Evolutionary conservation across 2,888 invertebrate genomes (phyloP).

Genomic region (Gasteruption jaculator): DNA sequence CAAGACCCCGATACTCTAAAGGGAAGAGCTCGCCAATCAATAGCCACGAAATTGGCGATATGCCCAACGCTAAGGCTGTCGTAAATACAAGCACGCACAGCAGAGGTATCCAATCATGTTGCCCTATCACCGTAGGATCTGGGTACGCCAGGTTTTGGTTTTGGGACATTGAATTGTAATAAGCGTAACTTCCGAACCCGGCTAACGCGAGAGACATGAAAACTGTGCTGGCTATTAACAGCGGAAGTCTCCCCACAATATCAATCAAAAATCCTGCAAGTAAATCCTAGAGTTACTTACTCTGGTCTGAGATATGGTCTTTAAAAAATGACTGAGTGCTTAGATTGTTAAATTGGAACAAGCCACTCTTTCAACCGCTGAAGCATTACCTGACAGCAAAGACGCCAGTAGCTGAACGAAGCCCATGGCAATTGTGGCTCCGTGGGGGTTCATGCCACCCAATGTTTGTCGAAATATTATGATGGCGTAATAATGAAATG

Average conservation of each 20-base stretch:
- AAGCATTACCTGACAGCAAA: slow-evolving; percentile 65
- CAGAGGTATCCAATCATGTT: slow-evolving; percentile 78
- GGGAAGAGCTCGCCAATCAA: slow-evolving; percentile 81
- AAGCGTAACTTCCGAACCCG: slow-evolving; percentile 79
- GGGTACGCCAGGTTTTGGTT: slow-evolving; percentile 37
- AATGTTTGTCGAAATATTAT: slow-evolving; percentile 83
- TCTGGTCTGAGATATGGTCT: too few relatives aligned
- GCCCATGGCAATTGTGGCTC: slow-evolving; percentile 80
- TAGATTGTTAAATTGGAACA: too few relatives aligned
- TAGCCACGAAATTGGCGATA: slow-evolving; percentile 84
- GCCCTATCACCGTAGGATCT: slow-evolving; percentile 51
- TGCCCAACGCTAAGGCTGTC: slow-evolving; percentile 80
- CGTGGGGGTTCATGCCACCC: slow-evolving; percentile 75
- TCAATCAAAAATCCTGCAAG: slow-evolving; percentile 68
- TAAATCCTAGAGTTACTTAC: slow-evolving; percentile 4
- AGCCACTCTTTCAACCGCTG: neutral
- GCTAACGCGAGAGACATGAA: slow-evolving; percentile 84
- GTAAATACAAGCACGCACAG: slow-evolving; percentile 80
- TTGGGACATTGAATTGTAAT: slow-evolving; percentile 59
- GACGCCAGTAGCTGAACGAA: slow-evolving; percentile 83
- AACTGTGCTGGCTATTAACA: slow-evolving; percentile 78
- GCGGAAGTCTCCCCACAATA: slow-evolving; percentile 76
- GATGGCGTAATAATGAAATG: slow-evolving; percentile 82
- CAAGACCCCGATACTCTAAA: slow-evolving; percentile 77
- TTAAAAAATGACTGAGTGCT: too few relatives aligned